Conservation (phyloP, 1,140 invertebrate genomes). For the Drosophila nannoptera region DNA sequence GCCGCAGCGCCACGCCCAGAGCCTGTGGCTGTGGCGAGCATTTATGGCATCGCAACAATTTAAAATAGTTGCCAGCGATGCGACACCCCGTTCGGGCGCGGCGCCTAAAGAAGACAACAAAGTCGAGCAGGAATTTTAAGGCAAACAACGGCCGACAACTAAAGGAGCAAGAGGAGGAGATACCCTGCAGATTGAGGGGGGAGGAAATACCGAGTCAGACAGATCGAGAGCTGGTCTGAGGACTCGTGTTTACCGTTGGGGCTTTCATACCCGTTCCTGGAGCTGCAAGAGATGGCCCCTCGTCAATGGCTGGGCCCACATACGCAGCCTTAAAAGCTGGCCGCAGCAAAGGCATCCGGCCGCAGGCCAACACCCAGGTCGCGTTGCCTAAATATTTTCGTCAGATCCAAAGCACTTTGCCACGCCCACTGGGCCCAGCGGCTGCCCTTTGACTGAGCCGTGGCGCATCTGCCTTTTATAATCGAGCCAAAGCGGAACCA, state of each 20-base stretch:
- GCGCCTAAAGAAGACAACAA: slow-evolving; percentile 50
- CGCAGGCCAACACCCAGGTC: background rate
- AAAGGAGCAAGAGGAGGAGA: background rate
- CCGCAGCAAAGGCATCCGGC: background rate
- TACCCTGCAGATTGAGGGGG: too few species aligned
- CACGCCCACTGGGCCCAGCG: background rate
- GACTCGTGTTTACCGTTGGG: too few species aligned
- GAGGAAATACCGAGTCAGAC: too few species aligned
- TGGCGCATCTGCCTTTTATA: slow-evolving; percentile 73
- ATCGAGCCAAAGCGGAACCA: slow-evolving; percentile 54
- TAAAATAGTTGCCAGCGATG: slow-evolving; percentile 64
- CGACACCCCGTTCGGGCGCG: slow-evolving; percentile 49
- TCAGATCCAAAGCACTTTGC: background rate
- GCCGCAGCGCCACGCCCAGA: background rate
- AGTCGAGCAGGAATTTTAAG: slow-evolving; percentile 38
- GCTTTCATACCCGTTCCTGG: too few species aligned
- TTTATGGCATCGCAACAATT: slow-evolving; percentile 73
- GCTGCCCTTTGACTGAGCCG: slow-evolving; percentile 1
- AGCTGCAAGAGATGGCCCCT: slow-evolving; percentile 39
- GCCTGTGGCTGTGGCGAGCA: slow-evolving; percentile 17
- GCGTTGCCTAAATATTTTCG: slow-evolving; percentile 3
- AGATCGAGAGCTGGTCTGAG: too few species aligned
- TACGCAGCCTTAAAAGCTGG: slow-evolving; percentile 8
- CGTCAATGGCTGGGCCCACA: slow-evolving; percentile 55
- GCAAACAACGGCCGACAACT: slow-evolving; percentile 16